These are phyloP conservation scores for Sepiola atlantica DNA, from an alignment of 2,888 invertebrate genomes.

Conservation along the genomic window DNA sequence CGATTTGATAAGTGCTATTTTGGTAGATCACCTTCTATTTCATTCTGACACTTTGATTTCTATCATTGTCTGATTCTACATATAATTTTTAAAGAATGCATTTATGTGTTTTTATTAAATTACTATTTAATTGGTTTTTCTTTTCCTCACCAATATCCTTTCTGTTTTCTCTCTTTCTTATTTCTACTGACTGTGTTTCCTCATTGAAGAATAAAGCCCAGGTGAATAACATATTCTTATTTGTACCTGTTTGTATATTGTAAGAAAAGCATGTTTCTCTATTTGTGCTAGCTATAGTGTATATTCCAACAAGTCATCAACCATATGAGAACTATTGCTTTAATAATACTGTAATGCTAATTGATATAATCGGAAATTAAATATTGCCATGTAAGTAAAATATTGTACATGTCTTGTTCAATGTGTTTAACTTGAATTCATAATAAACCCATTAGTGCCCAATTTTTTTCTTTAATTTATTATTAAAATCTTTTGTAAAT, in stretches of 20 bases:
- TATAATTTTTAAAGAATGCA: background rate
- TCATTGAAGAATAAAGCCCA: background rate
- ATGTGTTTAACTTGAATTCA: background rate
- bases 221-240: background rate
- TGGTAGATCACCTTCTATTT: background rate
- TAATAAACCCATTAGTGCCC: no score
- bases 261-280: background rate
- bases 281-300: background rate
- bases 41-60: background rate
- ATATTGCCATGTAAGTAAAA: background rate
- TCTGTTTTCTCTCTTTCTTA: background rate
- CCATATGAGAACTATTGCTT: background rate
- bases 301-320: background rate
- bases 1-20: no score
- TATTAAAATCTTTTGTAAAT: no score
- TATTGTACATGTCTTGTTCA: background rate
- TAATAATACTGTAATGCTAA: background rate
- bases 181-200: constrained; percentile 5
- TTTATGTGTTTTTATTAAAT: background rate
- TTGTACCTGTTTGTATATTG: background rate
- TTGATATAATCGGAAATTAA: background rate
- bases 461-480: no score
- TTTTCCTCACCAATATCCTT: background rate
- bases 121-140: background rate
- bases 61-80: background rate